Evolutionary conservation across 1,140 invertebrate genomes (phyloP), one percentile per base, ranked within the genome.

Genomic region (Drosophila nigrodunni): DNA sequence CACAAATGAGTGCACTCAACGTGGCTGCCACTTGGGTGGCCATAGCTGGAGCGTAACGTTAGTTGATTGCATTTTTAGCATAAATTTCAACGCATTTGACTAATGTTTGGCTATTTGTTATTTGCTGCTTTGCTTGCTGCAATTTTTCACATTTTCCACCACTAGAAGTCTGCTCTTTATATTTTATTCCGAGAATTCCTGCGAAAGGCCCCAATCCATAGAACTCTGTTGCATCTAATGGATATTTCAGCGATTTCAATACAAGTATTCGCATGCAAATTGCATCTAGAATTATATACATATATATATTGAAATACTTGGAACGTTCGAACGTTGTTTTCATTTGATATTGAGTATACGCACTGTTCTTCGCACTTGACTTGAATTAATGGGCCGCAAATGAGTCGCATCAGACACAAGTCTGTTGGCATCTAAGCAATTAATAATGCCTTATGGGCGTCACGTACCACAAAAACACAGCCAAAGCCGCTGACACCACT

Each of bases 31-130:
- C 83, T 87, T 87, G 83, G 83, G 83, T 87, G 83, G 77, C 67
- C 74, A 61, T 78, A 71, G 85, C 68, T 88, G 73, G 70, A 87
- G 80, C 83, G 85, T 70, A 89, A 89, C 86, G 81, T 86, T 71
- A 89, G 81, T 76, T 90, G 85, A 89, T 89, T 89, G 85, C 85
- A 89, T 89, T 89, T 89, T 89, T 79, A 90, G 85, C 85, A 89
- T 89, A 89, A 89, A 89, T 89, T 89, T 89, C 80, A 89, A 89
- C 85, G 86, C 86, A 89, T 85, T 89, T 88, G 85, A 88, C 85
- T 88, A 88, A 88, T 88, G 85, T 85, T 66, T 66, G 55, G 71
- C 78, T 72, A 88, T 88, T 88, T 88, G 85, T 88, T 78, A 88
- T 69, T 77, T 55, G 52, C 52, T 30, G 64, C 66, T 62, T 58